Conservation (phyloP, 2,797 vertebrate genomes). For the Enteromius unitaeniatus region DNA sequence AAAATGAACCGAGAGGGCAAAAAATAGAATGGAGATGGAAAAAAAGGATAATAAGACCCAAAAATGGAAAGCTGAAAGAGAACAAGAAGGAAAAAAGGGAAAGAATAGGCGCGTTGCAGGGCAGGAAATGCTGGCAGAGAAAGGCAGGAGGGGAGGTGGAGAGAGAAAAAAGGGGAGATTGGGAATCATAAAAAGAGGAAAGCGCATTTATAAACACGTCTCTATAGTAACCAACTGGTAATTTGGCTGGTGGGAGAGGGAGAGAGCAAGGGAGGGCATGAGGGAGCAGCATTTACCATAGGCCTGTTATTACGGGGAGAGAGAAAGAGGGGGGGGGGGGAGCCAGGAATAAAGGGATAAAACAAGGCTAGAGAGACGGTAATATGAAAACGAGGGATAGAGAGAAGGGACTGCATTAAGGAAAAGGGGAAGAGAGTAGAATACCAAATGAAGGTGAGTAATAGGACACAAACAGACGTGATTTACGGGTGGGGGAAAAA, state of each 20-base stretch:
- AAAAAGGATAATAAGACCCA: constrained; percentile 6
- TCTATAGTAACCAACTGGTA: constrained; percentile 82
- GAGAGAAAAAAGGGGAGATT: constrained; percentile 68
- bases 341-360: constrained; percentile 33
- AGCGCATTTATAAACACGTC: constrained; percentile 81
- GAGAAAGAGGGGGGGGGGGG: constrained; percentile 14
- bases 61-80: constrained; percentile 26
- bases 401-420: constrained; percentile 28
- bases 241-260: constrained; percentile 70
- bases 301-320: constrained; percentile 66
- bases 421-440: constrained; percentile 40
- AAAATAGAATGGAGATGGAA: constrained; percentile 13
- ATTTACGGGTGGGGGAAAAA: neutral
- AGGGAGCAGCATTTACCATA: constrained; percentile 74
- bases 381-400: constrained; percentile 28
- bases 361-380: constrained; percentile 28
- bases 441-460: constrained; percentile 19
- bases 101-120: constrained; percentile 29
- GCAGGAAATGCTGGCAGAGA: constrained; percentile 55
- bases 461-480: constrained; percentile 50
- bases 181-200: constrained; percentile 73
- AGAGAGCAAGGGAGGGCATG: constrained; percentile 60
- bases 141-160: constrained; percentile 49
- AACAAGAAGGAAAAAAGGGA: constrained; percentile 31
- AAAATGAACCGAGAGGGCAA: constrained; percentile 19